Conservation (phyloP, 2,797 vertebrate genomes). For the Onychomys arenicola region DNA sequence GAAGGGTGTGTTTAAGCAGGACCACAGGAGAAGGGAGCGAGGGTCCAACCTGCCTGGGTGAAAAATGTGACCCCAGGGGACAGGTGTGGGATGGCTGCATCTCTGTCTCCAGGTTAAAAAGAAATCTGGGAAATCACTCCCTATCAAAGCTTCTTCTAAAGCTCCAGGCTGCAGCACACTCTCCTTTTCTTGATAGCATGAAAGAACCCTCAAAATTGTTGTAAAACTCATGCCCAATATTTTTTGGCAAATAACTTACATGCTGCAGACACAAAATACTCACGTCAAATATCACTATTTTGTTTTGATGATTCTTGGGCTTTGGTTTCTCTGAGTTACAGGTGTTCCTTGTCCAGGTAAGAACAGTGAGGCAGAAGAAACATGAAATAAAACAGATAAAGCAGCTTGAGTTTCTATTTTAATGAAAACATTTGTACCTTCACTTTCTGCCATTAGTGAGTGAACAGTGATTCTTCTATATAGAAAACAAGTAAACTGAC, state of each 20-base stretch:
- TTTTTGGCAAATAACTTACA: not conserved
- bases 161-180: not conserved
- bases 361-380: not conserved
- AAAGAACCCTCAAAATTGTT: not conserved
- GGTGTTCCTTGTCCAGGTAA: not conserved
- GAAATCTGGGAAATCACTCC: not conserved
- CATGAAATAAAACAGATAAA: not conserved
- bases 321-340: not conserved
- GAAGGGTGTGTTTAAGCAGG: not conserved
- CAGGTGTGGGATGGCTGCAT: not conserved
- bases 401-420: not conserved
- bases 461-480: not conserved
- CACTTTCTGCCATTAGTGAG: not conserved
- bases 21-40: not conserved
- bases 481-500: slow-evolving; percentile 37
- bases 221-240: not conserved
- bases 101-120: not conserved
- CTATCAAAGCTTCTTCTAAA: not conserved
- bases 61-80: not conserved
- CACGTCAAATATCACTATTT: not conserved
- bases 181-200: not conserved
- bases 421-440: not conserved
- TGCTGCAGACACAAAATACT: not conserved
- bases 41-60: not conserved
- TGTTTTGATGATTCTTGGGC: not conserved